Evolutionary conservation across 2,113 vertebrate genomes (phyloP).

Genomic region (Scytalopus superciliaris): DNA sequence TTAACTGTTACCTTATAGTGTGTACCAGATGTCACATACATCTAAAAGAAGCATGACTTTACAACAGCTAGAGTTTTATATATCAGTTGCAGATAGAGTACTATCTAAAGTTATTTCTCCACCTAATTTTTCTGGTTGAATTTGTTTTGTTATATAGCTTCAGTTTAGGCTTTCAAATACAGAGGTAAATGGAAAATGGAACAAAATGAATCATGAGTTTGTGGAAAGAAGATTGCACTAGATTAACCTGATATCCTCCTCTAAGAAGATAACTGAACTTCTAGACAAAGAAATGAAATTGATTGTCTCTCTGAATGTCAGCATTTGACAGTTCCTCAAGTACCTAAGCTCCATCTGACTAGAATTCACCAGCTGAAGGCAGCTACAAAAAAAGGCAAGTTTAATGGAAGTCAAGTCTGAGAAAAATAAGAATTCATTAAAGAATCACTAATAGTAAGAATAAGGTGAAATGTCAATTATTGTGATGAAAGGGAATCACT

Average conservation of each 20-base stretch:
- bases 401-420: neutral
- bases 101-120: conserved; percentile 42
- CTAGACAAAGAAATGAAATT: conserved; percentile 36
- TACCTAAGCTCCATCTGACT: neutral
- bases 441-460: neutral
- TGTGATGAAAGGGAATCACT: neutral
- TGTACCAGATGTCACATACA: conserved; percentile 38
- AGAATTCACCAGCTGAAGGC: neutral
- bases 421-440: neutral
- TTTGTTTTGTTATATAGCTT: conserved; percentile 40
- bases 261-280: conserved; percentile 10
- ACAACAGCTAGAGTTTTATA: conserved; percentile 32
- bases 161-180: neutral
- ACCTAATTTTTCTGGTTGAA: conserved; percentile 25
- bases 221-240: neutral
- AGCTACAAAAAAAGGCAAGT: neutral
- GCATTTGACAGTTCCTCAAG: conserved; percentile 15
- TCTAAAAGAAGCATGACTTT: conserved; percentile 54
- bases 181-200: neutral
- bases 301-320: conserved; percentile 39
- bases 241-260: neutral
- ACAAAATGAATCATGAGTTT: conserved; percentile 50
- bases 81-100: conserved; percentile 24
- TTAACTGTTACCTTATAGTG: conserved; percentile 25
- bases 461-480: neutral